These are phyloP conservation scores for Dicerorhinus sumatrensis DNA, from an alignment of 2,113 vertebrate species.

Conservation along the genomic window DNA sequence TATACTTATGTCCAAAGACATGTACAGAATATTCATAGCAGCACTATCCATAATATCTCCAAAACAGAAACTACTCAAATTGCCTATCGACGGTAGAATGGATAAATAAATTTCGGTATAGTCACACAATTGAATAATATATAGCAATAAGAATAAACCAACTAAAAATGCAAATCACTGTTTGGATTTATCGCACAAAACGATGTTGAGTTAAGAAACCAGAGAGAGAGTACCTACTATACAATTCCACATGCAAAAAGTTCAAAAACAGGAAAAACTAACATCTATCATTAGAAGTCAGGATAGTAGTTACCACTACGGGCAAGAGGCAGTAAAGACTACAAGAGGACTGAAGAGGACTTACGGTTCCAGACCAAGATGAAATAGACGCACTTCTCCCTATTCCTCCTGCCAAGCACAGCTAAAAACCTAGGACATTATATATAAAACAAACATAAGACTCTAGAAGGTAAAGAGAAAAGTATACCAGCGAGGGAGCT, in stretches of 20 bases:
- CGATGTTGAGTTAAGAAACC: background rate
- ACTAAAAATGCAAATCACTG: background rate
- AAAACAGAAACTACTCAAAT: background rate
- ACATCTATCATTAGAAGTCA: background rate
- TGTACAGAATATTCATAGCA: background rate
- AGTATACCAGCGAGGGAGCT: background rate
- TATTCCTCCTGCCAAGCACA: background rate
- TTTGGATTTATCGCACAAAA: background rate
- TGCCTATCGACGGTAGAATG: background rate
- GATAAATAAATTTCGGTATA: background rate
- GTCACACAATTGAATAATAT: background rate
- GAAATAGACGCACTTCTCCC: background rate
- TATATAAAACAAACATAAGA: background rate
- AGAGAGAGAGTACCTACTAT: background rate
- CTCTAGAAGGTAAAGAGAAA: background rate
- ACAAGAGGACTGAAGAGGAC: background rate
- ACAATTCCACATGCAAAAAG: background rate
- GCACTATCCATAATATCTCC: background rate
- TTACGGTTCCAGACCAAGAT: background rate
- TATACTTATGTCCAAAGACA: background rate
- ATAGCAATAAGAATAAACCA: background rate
- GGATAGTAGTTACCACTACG: background rate
- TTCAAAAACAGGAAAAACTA: background rate
- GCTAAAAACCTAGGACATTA: background rate
- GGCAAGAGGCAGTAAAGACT: background rate